Base-by-base conservation (phyloP, 2,797 vertebrate species). In the Glyptemys insculpta region DNA sequence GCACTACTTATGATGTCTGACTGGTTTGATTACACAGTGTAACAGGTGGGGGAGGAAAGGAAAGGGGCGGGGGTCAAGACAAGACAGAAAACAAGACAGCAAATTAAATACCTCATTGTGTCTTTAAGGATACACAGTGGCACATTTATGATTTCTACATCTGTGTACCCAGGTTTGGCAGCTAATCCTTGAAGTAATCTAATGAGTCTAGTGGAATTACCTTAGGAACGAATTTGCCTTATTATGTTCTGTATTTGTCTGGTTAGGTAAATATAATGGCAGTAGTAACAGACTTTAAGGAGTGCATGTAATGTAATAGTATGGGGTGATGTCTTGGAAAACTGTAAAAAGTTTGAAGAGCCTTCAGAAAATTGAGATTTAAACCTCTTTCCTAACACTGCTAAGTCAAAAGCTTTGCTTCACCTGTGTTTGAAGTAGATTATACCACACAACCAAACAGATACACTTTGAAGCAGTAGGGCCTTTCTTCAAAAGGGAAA, bases 371-470 rank as follows among this genome's bases (percentile, higher is more conserved):
- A 88, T 0, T 86, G 82, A 91, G 50, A 52, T 95, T 92, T 95
- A 95, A 95, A 93, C 52, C n/a, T 78, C 79, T 95, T 92, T 88
- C 72, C 81, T 94, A 95, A 81, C 34, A 72, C 53, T 79, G 57
- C 56, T 94, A 94, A 96, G 94, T 93, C 91, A 96, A 95, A 96
- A 96, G 81, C n/a, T 92, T 93, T 94, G 86, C 81, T 94, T 47
- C 52, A 34, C 31, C 72, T 85, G 92, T 91, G 92, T 93, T 53
- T 81, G 34, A 97, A 94, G 81, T 54, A 96, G 92, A 62, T 95
- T 90, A 81, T 89, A n/a, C 79, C 85, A 1, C 88, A 78, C 72
- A 90, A 88, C 53, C 59, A 47, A 91, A 72, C n/a, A 85, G 91
- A 89, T 53, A 92, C 89, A 56, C 81, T 97, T 95, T 92, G 91